phyloP scores from a whole-genome alignment of 1,140 invertebrate species.

The Drosophila ironensis region DNA sequence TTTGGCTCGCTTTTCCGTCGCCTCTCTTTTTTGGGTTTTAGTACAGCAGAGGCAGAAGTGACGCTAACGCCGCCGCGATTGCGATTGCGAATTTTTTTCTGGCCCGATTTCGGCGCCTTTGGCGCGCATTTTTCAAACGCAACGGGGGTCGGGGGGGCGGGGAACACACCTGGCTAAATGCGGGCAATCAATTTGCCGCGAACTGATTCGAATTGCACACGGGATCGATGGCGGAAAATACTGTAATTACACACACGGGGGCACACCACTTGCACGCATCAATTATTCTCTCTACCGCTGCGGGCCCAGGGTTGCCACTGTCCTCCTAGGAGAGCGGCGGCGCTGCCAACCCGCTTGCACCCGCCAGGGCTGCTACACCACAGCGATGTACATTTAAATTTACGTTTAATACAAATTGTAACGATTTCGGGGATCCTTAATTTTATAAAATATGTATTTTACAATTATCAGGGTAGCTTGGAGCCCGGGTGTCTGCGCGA shows the following conservation, averaged over 20 bases:
- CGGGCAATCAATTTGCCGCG: slow-evolving; percentile 39
- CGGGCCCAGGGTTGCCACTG: not conserved
- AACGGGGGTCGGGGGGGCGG: not conserved
- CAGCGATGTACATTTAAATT: too few species aligned
- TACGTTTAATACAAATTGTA: too few species aligned
- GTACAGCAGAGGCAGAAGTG: too few species aligned
- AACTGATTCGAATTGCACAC: slow-evolving; percentile 43
- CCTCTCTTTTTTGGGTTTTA: slow-evolving; percentile 80
- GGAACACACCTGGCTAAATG: slow-evolving; percentile 46
- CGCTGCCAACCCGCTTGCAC: not conserved
- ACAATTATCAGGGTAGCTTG: too few species aligned
- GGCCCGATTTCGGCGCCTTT: slow-evolving; percentile 35
- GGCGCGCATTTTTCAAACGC: not conserved
- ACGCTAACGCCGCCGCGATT: slow-evolving; percentile 81
- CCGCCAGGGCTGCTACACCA: too few species aligned
- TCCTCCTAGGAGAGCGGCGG: too few species aligned
- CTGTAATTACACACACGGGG: slow-evolving; percentile 10
- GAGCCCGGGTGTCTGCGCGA: too few species aligned
- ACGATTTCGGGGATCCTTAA: too few species aligned
- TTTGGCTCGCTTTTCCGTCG: too few species aligned
- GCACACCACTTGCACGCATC: slow-evolving; percentile 45
- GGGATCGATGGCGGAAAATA: slow-evolving; percentile 23
- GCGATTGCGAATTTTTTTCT: slow-evolving; percentile 37
- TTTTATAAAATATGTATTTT: too few species aligned
- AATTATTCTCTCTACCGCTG: slow-evolving; percentile 51